phyloP scores from a whole-genome alignment of 2,888 invertebrate genomes.

The Eupithecia centaureata region DNA sequence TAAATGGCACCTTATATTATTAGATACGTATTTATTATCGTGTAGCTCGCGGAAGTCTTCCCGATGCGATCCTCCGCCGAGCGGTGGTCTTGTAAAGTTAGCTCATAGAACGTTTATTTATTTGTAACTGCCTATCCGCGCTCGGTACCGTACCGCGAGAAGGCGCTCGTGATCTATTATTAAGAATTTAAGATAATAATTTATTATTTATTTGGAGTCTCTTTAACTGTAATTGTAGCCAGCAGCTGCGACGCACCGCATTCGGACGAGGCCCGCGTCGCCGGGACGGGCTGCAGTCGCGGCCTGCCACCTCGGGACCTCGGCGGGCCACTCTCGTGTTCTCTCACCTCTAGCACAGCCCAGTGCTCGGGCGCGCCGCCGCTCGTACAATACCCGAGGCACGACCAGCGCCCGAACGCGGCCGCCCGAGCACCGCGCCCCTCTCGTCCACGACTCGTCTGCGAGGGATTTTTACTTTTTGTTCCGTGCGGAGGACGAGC shows the following conservation, averaged over 20 bases:
- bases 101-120: conserved; percentile 83
- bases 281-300: conserved; percentile 65
- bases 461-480: conserved; percentile 73
- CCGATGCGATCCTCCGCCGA: conserved; percentile 82
- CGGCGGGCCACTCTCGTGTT: conserved; percentile 50
- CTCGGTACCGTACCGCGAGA: conserved; percentile 83
- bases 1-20: conserved; percentile 82
- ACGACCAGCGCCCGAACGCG: conserved; percentile 48
- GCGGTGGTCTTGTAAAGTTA: conserved; percentile 84
- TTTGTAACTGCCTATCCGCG: conserved; percentile 82
- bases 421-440: conserved; percentile 63
- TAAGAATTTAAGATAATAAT: conserved; percentile 84
- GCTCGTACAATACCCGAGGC: conserved; percentile 37
- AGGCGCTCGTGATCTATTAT: conserved; percentile 84
- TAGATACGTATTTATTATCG: conserved; percentile 77
- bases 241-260: conserved; percentile 81
- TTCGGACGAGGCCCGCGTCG: conserved; percentile 78
- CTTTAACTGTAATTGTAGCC: conserved; percentile 80
- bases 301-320: conserved; percentile 61
- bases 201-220: conserved; percentile 85
- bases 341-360: conserved; percentile 44
- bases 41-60: conserved; percentile 83
- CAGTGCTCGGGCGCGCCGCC: conserved; percentile 54
- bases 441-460: conserved; percentile 56
- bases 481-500: conserved; percentile 71